Evolutionary conservation across 2,888 invertebrate genomes (phyloP).

Genomic region (Galerucella nymphaeae): DNA sequence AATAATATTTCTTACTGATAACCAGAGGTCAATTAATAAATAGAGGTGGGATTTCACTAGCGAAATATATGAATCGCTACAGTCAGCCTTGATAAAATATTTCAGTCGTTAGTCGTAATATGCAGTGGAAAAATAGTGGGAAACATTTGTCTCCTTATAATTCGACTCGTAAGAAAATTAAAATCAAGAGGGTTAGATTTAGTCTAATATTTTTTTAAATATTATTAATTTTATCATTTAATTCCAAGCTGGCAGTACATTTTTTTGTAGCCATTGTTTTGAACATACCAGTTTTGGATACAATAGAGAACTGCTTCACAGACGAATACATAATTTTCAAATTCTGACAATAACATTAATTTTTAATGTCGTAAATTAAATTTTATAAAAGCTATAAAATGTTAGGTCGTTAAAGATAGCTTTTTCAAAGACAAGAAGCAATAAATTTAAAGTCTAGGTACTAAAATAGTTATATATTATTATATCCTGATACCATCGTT

Average conservation of each 20-base stretch:
- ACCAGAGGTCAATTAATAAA: not conserved
- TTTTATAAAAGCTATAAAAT: conserved; percentile 12
- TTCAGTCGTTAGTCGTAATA: too few species aligned
- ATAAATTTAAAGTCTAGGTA: conserved; percentile 5
- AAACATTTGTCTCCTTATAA: too few species aligned
- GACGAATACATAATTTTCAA: not conserved
- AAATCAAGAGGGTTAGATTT: too few species aligned
- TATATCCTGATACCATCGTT: not conserved
- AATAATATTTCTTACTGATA: not conserved
- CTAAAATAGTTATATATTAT: conserved; percentile 12
- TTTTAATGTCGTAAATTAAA: conserved; percentile 12
- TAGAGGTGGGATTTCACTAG: not conserved
- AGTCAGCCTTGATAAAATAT: too few species aligned
- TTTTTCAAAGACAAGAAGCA: conserved; percentile 9
- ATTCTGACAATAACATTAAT: conserved; percentile 5
- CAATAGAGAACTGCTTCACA: not conserved
- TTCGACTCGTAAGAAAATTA: too few species aligned
- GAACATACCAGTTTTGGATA: not conserved
- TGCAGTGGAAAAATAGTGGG: too few species aligned
- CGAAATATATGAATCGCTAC: too few species aligned
- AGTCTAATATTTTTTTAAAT: too few species aligned
- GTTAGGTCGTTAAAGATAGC: not conserved
- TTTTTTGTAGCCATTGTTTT: not conserved
- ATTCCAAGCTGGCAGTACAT: too few species aligned
- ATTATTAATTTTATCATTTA: too few species aligned